phyloP scores from a whole-genome alignment of 2,113 vertebrate species.

The Calidris pugnax region DNA sequence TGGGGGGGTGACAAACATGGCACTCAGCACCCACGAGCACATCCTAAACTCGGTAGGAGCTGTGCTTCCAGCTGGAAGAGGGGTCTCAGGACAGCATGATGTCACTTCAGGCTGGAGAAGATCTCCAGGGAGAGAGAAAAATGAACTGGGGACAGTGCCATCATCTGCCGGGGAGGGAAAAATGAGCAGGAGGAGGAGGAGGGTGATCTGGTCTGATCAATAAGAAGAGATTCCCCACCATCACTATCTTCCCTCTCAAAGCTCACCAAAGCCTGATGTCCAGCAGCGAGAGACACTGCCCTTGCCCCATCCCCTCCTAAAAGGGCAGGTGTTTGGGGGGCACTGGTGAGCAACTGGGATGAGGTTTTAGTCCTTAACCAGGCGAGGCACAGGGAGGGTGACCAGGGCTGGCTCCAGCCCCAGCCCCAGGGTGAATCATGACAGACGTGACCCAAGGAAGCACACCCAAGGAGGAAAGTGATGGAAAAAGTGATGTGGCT shows the following conservation, averaged over 20 bases:
- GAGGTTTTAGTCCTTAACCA: background rate
- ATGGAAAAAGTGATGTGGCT: background rate
- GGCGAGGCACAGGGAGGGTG: background rate
- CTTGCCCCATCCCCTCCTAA: background rate
- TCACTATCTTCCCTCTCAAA: background rate
- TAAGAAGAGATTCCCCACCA: background rate
- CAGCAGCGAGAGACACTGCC: background rate
- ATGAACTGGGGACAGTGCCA: background rate
- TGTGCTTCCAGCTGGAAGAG: background rate
- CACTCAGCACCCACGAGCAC: fast-evolving
- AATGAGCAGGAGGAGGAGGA: fast-evolving
- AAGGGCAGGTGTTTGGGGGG: background rate
- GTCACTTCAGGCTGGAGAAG: background rate
- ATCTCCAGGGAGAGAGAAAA: background rate
- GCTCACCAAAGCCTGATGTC: background rate
- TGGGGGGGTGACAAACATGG: fast-evolving
- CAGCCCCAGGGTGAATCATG: background rate
- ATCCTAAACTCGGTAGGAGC: background rate
- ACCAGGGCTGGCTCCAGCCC: background rate
- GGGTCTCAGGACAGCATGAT: background rate
- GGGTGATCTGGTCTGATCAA: background rate
- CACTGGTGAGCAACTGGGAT: background rate
- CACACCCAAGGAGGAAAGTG: background rate
- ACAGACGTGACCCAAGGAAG: background rate
- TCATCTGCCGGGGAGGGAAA: fast-evolving